These are phyloP conservation scores for Dinomys branickii DNA, from an alignment of 2,113 vertebrate genomes.

Conservation along the genomic window DNA sequence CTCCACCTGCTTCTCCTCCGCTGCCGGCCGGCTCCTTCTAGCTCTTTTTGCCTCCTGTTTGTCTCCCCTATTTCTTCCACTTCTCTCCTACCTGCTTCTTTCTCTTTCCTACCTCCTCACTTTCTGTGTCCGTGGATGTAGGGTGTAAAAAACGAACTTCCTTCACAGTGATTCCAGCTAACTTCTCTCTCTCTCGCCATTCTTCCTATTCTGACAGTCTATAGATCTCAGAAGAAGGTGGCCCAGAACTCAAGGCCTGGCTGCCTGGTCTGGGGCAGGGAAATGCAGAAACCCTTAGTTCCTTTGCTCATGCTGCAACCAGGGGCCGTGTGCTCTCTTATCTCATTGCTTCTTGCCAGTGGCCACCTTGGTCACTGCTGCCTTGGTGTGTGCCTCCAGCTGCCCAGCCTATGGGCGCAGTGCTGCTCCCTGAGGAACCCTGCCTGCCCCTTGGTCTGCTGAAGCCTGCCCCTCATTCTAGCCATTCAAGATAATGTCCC, in stretches of 20 bases:
- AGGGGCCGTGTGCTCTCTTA: rapidly evolving
- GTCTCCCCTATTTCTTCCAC: not conserved
- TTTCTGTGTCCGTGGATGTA: not conserved
- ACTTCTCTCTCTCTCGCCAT: not conserved
- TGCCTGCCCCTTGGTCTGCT: not conserved
- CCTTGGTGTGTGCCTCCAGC: not conserved
- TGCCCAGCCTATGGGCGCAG: not conserved
- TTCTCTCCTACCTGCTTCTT: not conserved
- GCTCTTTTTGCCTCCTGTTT: not conserved
- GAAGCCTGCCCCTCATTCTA: not conserved
- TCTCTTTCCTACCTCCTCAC: not conserved
- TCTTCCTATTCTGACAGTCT: not conserved
- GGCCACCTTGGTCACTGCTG: not conserved
- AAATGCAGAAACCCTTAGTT: not conserved
- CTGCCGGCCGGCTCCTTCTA: no score
- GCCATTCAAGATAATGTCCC: not conserved
- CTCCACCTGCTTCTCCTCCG: not conserved
- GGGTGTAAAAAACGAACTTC: not conserved
- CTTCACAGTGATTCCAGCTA: not conserved
- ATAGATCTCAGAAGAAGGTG: not conserved
- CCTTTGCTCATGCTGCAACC: not conserved
- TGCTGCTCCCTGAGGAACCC: not conserved
- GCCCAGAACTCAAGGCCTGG: not conserved
- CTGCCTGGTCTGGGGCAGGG: not conserved
- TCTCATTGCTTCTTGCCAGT: not conserved